These are phyloP conservation scores for Entomobrya multifasciata DNA, from an alignment of 2,888 invertebrate genomes.

Conservation along the genomic window DNA sequence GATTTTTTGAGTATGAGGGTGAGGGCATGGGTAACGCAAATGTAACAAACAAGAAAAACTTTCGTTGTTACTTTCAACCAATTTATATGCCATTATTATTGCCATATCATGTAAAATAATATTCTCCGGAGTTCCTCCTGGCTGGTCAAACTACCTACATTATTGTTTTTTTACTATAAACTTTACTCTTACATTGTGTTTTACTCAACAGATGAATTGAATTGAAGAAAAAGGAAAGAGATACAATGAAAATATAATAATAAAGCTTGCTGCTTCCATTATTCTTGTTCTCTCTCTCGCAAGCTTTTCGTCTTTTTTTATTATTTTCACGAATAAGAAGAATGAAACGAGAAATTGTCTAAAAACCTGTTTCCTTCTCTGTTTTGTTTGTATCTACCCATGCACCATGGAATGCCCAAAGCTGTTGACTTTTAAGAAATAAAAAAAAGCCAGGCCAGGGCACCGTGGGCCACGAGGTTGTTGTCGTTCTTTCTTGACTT, in stretches of 20 bases:
- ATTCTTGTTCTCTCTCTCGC: conserved; percentile 13
- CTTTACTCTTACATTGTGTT: too few relatives aligned
- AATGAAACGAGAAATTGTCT: conserved; percentile 57
- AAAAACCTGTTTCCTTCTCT: conserved; percentile 57
- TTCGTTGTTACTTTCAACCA: conserved; percentile 34
- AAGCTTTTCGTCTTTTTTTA: too few relatives aligned
- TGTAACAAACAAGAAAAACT: conserved; percentile 26
- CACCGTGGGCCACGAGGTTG: conserved; percentile 57
- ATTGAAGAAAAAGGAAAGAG: conserved; percentile 11
- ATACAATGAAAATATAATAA: conserved; percentile 25
- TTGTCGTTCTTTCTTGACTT: conserved; percentile 47
- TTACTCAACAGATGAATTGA: background rate
- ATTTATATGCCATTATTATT: conserved; percentile 42
- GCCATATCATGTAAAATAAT: conserved; percentile 30
- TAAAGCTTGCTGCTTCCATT: conserved; percentile 34
- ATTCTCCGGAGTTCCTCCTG: conserved; percentile 50
- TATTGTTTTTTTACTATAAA: background rate
- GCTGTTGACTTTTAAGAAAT: conserved; percentile 49
- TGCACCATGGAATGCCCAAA: conserved; percentile 15
- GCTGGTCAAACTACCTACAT: background rate
- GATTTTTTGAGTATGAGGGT: conserved; percentile 3
- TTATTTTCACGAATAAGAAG: conserved; percentile 30
- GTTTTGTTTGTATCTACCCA: background rate
- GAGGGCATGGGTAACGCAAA: conserved; percentile 37
- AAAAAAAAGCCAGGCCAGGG: conserved; percentile 26